Percentiles rank a stretch among this genome's conserved stretches.
phyloP scores from a whole-genome alignment of 2,888 invertebrate species.

The Linnaemya vulpina region DNA sequence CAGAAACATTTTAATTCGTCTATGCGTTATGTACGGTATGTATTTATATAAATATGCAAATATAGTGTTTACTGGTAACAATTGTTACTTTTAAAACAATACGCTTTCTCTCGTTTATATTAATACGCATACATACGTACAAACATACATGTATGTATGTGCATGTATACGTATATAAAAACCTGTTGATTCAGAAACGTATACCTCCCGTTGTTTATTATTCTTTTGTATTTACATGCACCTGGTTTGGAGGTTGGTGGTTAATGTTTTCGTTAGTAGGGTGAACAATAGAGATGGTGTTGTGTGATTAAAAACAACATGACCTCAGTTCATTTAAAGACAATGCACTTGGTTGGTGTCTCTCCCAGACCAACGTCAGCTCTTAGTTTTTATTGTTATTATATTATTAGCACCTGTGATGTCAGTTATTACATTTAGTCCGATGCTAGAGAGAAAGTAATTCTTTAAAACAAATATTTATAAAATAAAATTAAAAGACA shows the following conservation, averaged over 20 bases:
- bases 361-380: conserved; percentile 2
- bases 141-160: too few species aligned
- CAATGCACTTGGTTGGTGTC: conserved; percentile 51
- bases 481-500: conserved; percentile 46
- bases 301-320: conserved; percentile 54
- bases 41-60: not conserved
- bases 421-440: conserved; percentile 50
- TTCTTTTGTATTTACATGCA: conserved; percentile 35
- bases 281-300: conserved; percentile 55
- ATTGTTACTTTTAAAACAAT: conserved; percentile 34
- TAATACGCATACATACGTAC: not conserved
- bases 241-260: conserved; percentile 15
- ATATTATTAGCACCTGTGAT: conserved; percentile 62
- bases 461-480: conserved; percentile 33
- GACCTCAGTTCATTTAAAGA: conserved; percentile 65
- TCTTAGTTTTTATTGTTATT: conserved; percentile 39
- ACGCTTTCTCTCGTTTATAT: conserved; percentile 1
- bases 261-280: conserved; percentile 6
- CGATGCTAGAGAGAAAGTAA: conserved; percentile 27
- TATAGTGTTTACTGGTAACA: not conserved
- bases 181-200: conserved; percentile 45
- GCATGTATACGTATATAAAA: not conserved
- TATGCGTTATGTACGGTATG: not conserved
- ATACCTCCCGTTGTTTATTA: conserved; percentile 22
- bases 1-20: too few species aligned